Conservation (phyloP, 2,888 invertebrate species). For the Drosophila subsilvestris region DNA sequence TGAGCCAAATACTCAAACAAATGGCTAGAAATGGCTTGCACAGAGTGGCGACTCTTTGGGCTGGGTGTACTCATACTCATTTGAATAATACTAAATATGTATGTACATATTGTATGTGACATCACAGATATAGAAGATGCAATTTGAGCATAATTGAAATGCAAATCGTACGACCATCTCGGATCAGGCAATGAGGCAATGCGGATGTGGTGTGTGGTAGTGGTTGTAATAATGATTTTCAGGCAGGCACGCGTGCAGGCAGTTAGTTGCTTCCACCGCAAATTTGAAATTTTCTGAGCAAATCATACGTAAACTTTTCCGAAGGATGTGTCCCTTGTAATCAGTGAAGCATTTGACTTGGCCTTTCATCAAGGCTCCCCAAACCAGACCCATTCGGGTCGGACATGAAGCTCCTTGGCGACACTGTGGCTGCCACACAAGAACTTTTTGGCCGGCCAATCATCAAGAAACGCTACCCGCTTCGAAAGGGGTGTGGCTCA, state of each 20-base stretch:
- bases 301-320: slow-evolving; percentile 73
- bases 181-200: background rate
- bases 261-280: slow-evolving; percentile 48
- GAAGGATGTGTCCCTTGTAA: slow-evolving; percentile 51
- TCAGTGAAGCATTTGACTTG: slow-evolving; percentile 71
- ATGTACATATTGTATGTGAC: background rate
- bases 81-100: background rate
- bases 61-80: background rate
- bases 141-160: slow-evolving; percentile 54
- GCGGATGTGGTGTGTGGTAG: slow-evolving; percentile 46
- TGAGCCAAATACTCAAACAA: background rate
- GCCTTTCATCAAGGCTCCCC: slow-evolving; percentile 65
- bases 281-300: slow-evolving; percentile 74
- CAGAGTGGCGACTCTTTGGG: background rate
- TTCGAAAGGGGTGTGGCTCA: background rate
- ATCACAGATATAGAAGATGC: slow-evolving; percentile 9
- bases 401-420: slow-evolving; percentile 49
- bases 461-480: slow-evolving; percentile 40
- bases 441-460: slow-evolving; percentile 71
- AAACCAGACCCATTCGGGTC: slow-evolving; percentile 9
- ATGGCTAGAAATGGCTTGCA: too few species aligned
- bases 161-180: slow-evolving; percentile 35
- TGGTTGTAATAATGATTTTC: slow-evolving; percentile 47
- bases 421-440: slow-evolving; percentile 47
- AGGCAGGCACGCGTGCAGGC: slow-evolving; percentile 21